Percentiles rank a stretch among this genome's conserved stretches.
Evolutionary conservation across 2,888 invertebrate species (phyloP).

Genomic region (Agrochola macilenta): DNA sequence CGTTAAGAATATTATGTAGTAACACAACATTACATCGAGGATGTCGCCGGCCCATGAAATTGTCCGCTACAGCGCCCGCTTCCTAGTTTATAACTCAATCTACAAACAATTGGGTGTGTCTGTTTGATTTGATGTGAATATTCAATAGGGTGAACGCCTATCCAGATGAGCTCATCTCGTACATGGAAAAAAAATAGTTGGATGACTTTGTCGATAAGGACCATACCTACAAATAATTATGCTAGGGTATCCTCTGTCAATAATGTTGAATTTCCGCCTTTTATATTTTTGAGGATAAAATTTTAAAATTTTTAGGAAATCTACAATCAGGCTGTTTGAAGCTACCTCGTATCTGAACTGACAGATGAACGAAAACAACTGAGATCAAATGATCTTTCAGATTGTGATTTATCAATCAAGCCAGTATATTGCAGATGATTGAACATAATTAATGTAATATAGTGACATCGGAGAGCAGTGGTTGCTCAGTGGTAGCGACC

Average conservation of each 20-base stretch:
- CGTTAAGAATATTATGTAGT: slow-evolving; percentile 61
- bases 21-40: slow-evolving; percentile 61
- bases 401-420: background rate
- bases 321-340: background rate
- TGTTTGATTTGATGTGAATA: slow-evolving; percentile 29
- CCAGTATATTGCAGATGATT: background rate
- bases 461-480: too few relatives aligned
- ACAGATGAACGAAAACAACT: too few relatives aligned
- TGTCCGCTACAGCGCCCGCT: slow-evolving; percentile 37
- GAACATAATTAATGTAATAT: background rate
- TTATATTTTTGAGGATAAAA: too few relatives aligned
- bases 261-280: background rate
- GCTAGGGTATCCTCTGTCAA: background rate
- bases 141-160: background rate
- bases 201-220: too few relatives aligned
- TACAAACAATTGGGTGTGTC: slow-evolving; percentile 20
- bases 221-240: too few relatives aligned
- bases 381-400: too few relatives aligned
- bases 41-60: slow-evolving; percentile 64
- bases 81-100: slow-evolving; percentile 56
- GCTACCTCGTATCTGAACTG: background rate
- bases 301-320: background rate
- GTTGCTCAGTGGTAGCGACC: too few relatives aligned
- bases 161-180: background rate
- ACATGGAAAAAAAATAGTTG: background rate